Base-by-base conservation (phyloP, 2,797 vertebrate species). In the Chelidonichthys spinosus region DNA sequence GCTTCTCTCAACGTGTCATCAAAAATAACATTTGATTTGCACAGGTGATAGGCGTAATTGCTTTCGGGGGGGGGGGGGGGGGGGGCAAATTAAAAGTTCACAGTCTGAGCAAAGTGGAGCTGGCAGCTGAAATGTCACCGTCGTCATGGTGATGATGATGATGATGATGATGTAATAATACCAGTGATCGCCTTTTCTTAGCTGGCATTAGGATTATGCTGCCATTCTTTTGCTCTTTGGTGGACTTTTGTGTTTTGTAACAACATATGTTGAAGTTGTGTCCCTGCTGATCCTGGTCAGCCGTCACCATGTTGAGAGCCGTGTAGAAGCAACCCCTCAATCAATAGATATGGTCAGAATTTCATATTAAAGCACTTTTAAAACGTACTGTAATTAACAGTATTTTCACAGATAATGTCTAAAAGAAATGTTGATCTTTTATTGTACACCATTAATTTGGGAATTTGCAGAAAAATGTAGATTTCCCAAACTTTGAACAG, bases 41-140 rank as follows among this genome's bases (percentile, higher is more conserved):
- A 52, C 72, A 46, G 78, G 63, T 72, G 90, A 91, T 86, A 86
- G 63, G 53, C 85, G 69, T 91, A 89, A 94, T 92, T 92, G 85
- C 85, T 87, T 93, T 92, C 37, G 61, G 67, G 54, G 33, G 15
- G 63, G 36, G 17, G 63, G 82, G n/a, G 15, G 17, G 52, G 68
- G 53, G 39, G 7, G 60, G 58, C 17, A 78, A 85, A 90, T 78
- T 72, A 68, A 85, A 89, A 83, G 82, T 89, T 85, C 69, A 64
- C 7, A 50, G 3, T 66, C 59, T 76, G 69, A 39, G 25, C 44
- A 65, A 81, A 83, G 69, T 18, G 4, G 14, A 79, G 54, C 44
- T 60, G 76, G 65, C 79, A 71, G 78, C 74, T 79, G 5, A 79
- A 83, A 84, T 87, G 76, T 72, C 68, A 71, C 58, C 7, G 59